Evolutionary conservation across 92 coral and sea anemone genomes (phyloP), one percentile per base, ranked within the genome.

Genomic region (Hydrozoanthus gracilis): DNA sequence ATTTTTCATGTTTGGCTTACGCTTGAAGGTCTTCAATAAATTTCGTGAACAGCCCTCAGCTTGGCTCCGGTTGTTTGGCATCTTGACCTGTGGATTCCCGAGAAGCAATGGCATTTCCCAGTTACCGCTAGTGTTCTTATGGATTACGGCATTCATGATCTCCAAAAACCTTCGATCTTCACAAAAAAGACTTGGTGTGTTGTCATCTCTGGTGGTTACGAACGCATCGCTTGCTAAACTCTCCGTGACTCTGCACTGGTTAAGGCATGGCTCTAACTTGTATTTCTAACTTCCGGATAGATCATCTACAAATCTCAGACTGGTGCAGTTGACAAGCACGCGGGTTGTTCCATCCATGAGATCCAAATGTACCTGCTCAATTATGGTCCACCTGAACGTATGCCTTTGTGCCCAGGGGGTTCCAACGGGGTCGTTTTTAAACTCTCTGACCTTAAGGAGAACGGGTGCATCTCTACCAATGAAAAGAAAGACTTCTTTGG

Each of bases 21-120:
- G 18, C 18, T 62, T 62, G 15, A 62, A 62, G 68, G 68, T 62
- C 17, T 14, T 62, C 68, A 62, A 6, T 6, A 62, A 1, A 14
- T 14, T 55, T 12, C 10, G 18, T 9, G 17, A 0, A 20, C 18
- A 18, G 13, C 3, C 2, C 68, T 62, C 68, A 9, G 68, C 68
- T 14, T 62, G 68, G 15, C 68, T 11, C 4, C 68, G 18, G 7
- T 62, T 62, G 17, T 1, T 62, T 10, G 68, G 35, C 68, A n/a
- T 62, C 68, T 62, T 4, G 15, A 61, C 4, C 39, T 27, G 39
- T 0, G 39, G 39, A 27, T 27, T 27, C 39, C 0, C 2, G 39
- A 27, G 39, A 27, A 2, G 88, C 44, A 77, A 18, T 27, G 86
- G 86, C 89, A 77, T 76, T 18, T 86, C 89, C 85, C 89, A 86